Percentiles rank a stretch among this genome's conserved stretches.
phyloP scores from a whole-genome alignment of 2,113 vertebrate genomes.

The Ahaetulla prasina region DNA sequence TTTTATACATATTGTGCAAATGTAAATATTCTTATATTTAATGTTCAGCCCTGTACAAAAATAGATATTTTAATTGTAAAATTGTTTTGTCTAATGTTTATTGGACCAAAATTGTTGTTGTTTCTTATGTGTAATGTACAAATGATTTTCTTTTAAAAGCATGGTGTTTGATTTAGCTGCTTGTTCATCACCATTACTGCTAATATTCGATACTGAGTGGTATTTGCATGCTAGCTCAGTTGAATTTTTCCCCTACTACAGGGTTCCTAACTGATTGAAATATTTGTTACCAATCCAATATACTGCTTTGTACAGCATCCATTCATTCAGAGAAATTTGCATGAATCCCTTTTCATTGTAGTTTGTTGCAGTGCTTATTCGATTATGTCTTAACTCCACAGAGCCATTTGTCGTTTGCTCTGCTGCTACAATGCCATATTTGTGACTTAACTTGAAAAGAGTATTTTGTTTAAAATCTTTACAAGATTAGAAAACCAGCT shows the following conservation, averaged over 20 bases:
- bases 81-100: slow-evolving; percentile 88
- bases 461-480: slow-evolving; percentile 78
- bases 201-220: slow-evolving; percentile 75
- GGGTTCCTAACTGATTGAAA: slow-evolving; percentile 71
- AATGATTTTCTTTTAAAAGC: slow-evolving; percentile 75
- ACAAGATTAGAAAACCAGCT: slow-evolving; percentile 71
- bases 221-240: slow-evolving; percentile 87
- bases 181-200: slow-evolving; percentile 79
- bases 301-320: slow-evolving; percentile 14
- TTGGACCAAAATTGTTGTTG: slow-evolving; percentile 97
- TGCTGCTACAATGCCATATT: slow-evolving; percentile 68
- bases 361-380: slow-evolving; percentile 21
- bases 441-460: slow-evolving; percentile 65
- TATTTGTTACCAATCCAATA: slow-evolving; percentile 39
- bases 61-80: slow-evolving; percentile 97
- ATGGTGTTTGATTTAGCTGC: slow-evolving; percentile 80
- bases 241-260: slow-evolving; percentile 69
- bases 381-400: slow-evolving; percentile 49
- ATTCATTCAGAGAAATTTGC: slow-evolving; percentile 16
- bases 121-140: slow-evolving; percentile 74
- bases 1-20: slow-evolving; percentile 99
- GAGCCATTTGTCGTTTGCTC: slow-evolving; percentile 68
- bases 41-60: slow-evolving; percentile 89
- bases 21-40: slow-evolving; percentile 99
- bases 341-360: slow-evolving; percentile 14